Percentiles rank a stretch among this genome's conserved stretches.
Conservation (phyloP, 2,113 vertebrate species). For the Melanerpes formicivorus region DNA sequence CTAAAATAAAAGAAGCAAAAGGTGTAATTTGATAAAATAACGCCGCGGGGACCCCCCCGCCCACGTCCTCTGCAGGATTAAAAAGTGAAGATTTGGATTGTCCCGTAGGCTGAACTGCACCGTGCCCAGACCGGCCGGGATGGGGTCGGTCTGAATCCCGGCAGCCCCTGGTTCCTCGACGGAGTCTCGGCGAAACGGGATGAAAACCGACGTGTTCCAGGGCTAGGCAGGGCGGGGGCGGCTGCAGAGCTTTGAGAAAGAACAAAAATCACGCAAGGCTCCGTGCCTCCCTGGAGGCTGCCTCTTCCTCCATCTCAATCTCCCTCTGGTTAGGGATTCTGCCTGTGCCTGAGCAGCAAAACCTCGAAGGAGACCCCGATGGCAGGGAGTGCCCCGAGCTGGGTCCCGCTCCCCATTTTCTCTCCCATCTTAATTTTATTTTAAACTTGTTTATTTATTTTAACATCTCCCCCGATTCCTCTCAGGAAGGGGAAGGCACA, state of each 20-base stretch:
- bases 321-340: fast-evolving
- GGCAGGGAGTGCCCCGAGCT: too few relatives aligned
- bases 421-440: neutral
- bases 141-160: neutral
- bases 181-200: fast-evolving
- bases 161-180: neutral
- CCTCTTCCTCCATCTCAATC: fast-evolving
- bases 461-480: fast-evolving
- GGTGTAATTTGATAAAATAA: neutral
- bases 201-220: neutral
- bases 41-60: too few relatives aligned
- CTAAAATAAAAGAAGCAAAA: neutral
- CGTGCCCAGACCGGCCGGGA: neutral
- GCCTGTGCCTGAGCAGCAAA: neutral
- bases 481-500: neutral
- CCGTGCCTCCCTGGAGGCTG: fast-evolving
- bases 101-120: neutral
- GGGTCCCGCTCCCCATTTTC: fast-evolving
- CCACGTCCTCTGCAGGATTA: neutral
- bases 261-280: neutral
- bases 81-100: neutral
- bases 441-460: neutral
- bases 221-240: neutral
- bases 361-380: neutral
- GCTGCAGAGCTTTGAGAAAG: neutral